A percentile compares a stretch with the other conserved stretches of the same genome.
Conservation (phyloP, 92 coral and sea anemone species). For the Heliopora coerulea region DNA sequence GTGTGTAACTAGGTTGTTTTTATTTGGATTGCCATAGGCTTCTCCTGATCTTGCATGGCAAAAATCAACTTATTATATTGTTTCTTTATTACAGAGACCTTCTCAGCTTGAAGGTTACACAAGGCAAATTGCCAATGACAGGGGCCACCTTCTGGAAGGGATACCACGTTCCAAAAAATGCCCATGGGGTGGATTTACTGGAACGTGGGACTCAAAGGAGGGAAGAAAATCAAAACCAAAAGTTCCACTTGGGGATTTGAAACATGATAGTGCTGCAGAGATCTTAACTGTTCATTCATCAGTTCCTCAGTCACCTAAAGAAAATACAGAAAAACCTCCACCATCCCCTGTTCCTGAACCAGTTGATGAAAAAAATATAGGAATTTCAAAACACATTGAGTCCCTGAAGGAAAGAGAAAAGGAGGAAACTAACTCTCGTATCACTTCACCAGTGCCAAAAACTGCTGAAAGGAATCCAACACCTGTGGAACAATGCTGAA, state of each 20-base stretch:
- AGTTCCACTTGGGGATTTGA: conserved; percentile 1
- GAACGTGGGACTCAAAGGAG: conserved; percentile 86
- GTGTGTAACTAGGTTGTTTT: too few species aligned
- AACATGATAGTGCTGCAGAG: conserved; percentile 27
- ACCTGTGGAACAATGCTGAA: neutral
- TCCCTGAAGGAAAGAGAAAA: conserved; percentile 1
- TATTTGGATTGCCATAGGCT: too few species aligned
- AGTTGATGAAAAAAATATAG: conserved; percentile 24
- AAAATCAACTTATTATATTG: too few species aligned
- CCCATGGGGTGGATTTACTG: conserved; percentile 94
- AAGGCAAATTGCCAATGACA: conserved; percentile 78
- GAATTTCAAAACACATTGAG: conserved; percentile 29
- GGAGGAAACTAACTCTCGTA: neutral
- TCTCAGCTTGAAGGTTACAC: conserved; percentile 90
- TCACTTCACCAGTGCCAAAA: conserved; percentile 22
- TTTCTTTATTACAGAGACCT: too few species aligned
- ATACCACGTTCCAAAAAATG: conserved; percentile 75
- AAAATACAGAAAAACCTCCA: conserved; percentile 35
- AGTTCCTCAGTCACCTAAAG: conserved; percentile 17
- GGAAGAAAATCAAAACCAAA: conserved; percentile 4
- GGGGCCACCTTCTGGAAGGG: conserved; percentile 86
- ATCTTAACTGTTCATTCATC: conserved; percentile 33
- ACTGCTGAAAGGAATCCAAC: conserved; percentile 14
- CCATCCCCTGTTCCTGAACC: conserved; percentile 37
- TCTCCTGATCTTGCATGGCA: too few species aligned